phyloP scores from a whole-genome alignment of 2,888 invertebrate genomes.

The Synergus japonicus region DNA sequence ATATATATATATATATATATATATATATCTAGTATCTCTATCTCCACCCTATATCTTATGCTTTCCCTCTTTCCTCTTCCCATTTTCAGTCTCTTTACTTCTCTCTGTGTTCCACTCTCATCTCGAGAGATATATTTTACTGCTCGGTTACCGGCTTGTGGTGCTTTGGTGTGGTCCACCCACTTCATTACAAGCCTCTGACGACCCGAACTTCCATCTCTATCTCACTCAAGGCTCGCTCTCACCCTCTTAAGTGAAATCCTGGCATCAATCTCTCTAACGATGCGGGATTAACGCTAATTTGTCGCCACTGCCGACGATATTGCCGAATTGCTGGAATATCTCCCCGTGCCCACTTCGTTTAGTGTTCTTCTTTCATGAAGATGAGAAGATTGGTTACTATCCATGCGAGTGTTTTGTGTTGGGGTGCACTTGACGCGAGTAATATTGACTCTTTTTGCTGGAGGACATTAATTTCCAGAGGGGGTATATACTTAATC shows the following conservation, averaged over 20 bases:
- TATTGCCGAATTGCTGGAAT: slow-evolving; percentile 74
- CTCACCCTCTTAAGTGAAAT: slow-evolving; percentile 71
- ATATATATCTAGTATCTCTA: not conserved
- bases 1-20: no score
- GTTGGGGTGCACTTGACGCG: not conserved
- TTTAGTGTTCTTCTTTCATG: slow-evolving; percentile 31
- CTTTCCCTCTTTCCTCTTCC: slow-evolving; percentile 29
- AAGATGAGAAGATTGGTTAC: slow-evolving; percentile 20
- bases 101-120: slow-evolving; percentile 50
- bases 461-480: not conserved
- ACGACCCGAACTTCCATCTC: slow-evolving; percentile 54
- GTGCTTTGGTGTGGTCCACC: slow-evolving; percentile 63
- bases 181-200: slow-evolving; percentile 72
- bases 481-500: not conserved
- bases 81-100: slow-evolving; percentile 48
- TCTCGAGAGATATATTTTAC: slow-evolving; percentile 59
- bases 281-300: slow-evolving; percentile 74
- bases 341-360: slow-evolving; percentile 60
- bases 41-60: slow-evolving; percentile 33
- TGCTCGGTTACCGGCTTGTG: slow-evolving; percentile 46
- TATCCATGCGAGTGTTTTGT: slow-evolving; percentile 3
- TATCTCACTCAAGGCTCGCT: slow-evolving; percentile 48
- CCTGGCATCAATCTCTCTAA: slow-evolving; percentile 75
- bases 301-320: slow-evolving; percentile 70
- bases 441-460: not conserved